Base-by-base conservation (phyloP, 2,797 vertebrate species). In the Falco naumanni region DNA sequence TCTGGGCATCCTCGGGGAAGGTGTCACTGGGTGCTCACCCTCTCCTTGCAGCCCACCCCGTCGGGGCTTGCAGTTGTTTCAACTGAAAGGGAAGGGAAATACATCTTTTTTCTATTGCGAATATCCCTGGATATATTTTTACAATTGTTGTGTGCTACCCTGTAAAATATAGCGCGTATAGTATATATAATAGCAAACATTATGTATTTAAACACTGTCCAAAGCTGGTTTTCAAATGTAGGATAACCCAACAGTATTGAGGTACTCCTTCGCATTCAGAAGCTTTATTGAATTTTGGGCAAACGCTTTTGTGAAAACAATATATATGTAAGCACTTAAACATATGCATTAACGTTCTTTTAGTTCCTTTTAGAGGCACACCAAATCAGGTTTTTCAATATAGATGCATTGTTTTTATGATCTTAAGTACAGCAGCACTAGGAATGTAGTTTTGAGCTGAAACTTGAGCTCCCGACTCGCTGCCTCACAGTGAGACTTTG, bases 401-500 rank as follows among this genome's bases (percentile, higher is more conserved):
- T 19, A 57, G 18, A 29, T 11, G 10, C 11, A n/a, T 80, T 66
- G 47, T 59, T 95, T 85, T 92, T 82, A 39, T 66, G 65, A 57
- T 41, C 29, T 37, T 33, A 48, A 87, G 34, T 68, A 61, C 11
- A 26, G 18, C 68, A 80, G 75, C 39, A 22, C 34, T 53, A 74
- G 57, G 64, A 89, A 65, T 75, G 57, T 77, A 51, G 24, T 64
- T 87, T 47, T 79, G 63, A 84, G 78, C 60, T 93, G 90, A 87
- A 95, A 85, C 48, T 53, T 72, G 77, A 89, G 50, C 71, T 89
- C 48, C 19, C 33, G 59, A 14, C 37, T 83, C 93, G 82, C 64
- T 51, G 71, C 41, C 83, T 96, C 51, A 43, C 50, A 83, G 53
- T 68, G n/a, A 87, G 84, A 72, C 68, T 94, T 92, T 64, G 63